Base-by-base conservation (phyloP, 1,140 invertebrate genomes). In the Drosophila asahinai region DNA sequence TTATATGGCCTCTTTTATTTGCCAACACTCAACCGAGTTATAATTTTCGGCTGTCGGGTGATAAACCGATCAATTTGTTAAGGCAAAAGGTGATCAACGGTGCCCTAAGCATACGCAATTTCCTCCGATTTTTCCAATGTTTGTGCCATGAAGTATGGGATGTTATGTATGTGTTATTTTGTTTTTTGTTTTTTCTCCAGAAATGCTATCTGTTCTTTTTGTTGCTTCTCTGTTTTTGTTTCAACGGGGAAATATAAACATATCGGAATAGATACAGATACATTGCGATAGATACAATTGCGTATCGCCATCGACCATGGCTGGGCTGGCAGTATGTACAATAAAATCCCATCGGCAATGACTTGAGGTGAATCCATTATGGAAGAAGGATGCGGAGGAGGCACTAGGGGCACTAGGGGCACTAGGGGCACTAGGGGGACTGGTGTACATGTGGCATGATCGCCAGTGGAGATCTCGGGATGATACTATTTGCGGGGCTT, bases 311-410 rank as follows among this genome's bases (percentile, higher is more conserved):
- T 67, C 59, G 19, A 30, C 42, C 43, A 47, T 36, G 30, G 64
- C 25, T 30, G 27, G 27, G 27, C 27, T 62, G n/a, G 40, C 40
- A 72, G 81, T 80, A 64, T 70, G 65, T 83, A 84, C 77, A 86
- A 84, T 84, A 67, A 84, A 84, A 80, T 84, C 72, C 80, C 72
- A 77, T 83, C 62, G 81, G 59, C 81, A 83, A 84, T 84, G 82
- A 70, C 78, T 84, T 86, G 78, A 67, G 81, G 81, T 83, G 58
- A 60, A 66, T 49, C 65, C 67, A 54, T 36, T 30, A 27, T n/a
- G 59, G 47, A 36, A 59, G 48, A 59, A 5, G 14, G 49, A 33
- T 17, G 33, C 19, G 25, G 54, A 40, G 36, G 47, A 22, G 40
- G 51, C 17, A 11, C 9, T 33, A 5, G 33, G 33, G 33, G 33